Base-by-base conservation (phyloP, 2,797 vertebrate species). In the Helicolenus hilgendorfi region DNA sequence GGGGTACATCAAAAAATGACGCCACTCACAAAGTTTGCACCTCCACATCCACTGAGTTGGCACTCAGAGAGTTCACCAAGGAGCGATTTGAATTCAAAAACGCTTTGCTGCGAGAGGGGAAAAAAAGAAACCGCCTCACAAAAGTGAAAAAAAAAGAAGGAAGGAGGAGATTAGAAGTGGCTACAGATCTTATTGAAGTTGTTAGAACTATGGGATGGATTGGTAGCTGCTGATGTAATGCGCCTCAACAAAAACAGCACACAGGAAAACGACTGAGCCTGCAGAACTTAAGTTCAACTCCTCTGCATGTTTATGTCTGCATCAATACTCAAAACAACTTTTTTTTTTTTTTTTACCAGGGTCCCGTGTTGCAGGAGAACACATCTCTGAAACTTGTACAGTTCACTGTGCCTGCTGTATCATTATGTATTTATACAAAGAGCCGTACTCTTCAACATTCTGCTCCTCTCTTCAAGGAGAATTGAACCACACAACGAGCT, bases 1-100 rank as follows among this genome's bases (percentile, higher is more conserved):
- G 86, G 90, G 87, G 88, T 87, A 95, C 94, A 96, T 97, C 93
- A 96, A 96, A 96, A 93, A 93, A 94, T 86, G 77, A 93, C 80
- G 82, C 87, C 84, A 88, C 93, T 96, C 94, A 91, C 85, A 94
- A 96, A 96, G 94, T 96, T 96, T 92, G 86, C 86, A 83, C 90
- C 92, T 90, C 88, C 85, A 83, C 87, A 95, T 92, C 83, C 89
- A 92, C 73, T 81, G 81, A 92, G 85, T 84, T 89, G 85, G 87
- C 89, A 87, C 70, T 79, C 77, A 22, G 74, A 58, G 73, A 94
- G 92, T 95, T 95, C 92, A 91, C 89, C 77, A 73, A 90, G 82
- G 88, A 94, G 85, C 62, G 67, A 85, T 96, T 94, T 91, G 83
- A 96, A 94, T 92, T 94, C 77, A 90, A 94, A 87, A 89, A 86